Base-by-base conservation (phyloP, 2,888 invertebrate species). In the Rhamphomyia laevipes region DNA sequence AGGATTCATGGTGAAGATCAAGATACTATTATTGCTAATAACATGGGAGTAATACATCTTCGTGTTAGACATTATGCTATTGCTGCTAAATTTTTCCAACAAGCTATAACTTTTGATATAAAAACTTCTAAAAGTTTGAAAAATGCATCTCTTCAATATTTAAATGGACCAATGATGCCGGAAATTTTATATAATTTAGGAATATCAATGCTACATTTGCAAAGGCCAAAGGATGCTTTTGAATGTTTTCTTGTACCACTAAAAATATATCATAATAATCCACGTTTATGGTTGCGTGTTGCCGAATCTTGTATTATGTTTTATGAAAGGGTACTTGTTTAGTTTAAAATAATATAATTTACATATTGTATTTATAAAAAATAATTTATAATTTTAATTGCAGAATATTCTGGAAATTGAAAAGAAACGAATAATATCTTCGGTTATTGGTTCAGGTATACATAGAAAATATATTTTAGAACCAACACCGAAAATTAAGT, bases 221-320 rank as follows among this genome's bases (percentile, higher is more conserved):
- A 84, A 48, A 81, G 87, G 58, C 81, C 89, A 1, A 75, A 78
- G 52, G 84, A 86, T 60, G 94, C 96, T 1, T 95, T 96, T 69
- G 91, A 92, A 62, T 92, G 89, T 66, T 78, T 95, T 41, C 81
- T 89, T 13, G 84, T 91, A 67, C 88, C 88, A 3, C 82, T 90
- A 0, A 81, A 90, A 55, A 80, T 86, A 50, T 89, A 86, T 61
- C 89, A 88, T 53, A 84, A 84, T 58, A 94, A 93, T 69, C 87
- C 94, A 4, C 76, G 88, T 49, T 76, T 96, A 38, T 97, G 96
- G 95, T 73, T 93, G 50, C 77, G 95, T 59, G 74, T 96, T 60
- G 93, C 95, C 0, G 96, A 96, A 70, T 92, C 94, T 63, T 92
- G 92, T 66, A 86, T 92, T 42, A 80, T 73, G 68, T 66, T 71